These are phyloP conservation scores for Yasuhikotakia modesta DNA, from an alignment of 2,797 vertebrate genomes.

Conservation along the genomic window DNA sequence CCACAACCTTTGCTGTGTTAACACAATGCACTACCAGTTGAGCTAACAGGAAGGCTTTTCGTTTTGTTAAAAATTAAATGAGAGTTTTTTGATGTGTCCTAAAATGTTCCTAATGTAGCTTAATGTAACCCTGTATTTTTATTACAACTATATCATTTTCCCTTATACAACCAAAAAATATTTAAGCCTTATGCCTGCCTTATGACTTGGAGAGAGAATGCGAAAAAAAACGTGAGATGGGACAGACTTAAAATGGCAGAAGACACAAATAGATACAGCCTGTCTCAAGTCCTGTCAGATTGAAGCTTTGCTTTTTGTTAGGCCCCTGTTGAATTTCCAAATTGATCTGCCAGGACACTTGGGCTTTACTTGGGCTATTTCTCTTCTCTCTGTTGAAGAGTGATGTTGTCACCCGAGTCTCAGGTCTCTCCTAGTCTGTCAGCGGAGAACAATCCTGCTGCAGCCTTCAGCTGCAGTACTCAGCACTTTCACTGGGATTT, in stretches of 20 bases:
- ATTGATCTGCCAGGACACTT: conserved; percentile 35
- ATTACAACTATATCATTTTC: neutral
- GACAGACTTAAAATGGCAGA: neutral
- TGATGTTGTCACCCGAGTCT: conserved; percentile 50
- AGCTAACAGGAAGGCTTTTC: too few relatives aligned
- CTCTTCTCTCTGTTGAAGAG: conserved; percentile 42
- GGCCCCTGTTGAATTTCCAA: conserved; percentile 45
- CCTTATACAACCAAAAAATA: neutral
- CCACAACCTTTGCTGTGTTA: too few relatives aligned
- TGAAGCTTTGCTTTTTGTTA: neutral
- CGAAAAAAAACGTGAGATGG: neutral
- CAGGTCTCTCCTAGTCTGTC: conserved; percentile 22
- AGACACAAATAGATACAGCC: neutral
- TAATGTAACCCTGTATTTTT: neutral
- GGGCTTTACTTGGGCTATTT: conserved; percentile 18
- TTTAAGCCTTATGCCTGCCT: neutral
- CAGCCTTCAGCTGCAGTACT: conserved; percentile 23
- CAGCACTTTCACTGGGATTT: conserved; percentile 56
- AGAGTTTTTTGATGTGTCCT: too few relatives aligned
- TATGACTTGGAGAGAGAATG: neutral
- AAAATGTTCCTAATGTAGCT: neutral
- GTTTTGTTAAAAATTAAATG: neutral
- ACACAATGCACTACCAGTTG: too few relatives aligned
- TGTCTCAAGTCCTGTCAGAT: neutral
- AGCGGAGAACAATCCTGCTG: conserved; percentile 29